Percentiles rank a stretch among this genome's conserved stretches.
phyloP scores from a whole-genome alignment of 2,888 invertebrate genomes.

The Orthosia gracilis region DNA sequence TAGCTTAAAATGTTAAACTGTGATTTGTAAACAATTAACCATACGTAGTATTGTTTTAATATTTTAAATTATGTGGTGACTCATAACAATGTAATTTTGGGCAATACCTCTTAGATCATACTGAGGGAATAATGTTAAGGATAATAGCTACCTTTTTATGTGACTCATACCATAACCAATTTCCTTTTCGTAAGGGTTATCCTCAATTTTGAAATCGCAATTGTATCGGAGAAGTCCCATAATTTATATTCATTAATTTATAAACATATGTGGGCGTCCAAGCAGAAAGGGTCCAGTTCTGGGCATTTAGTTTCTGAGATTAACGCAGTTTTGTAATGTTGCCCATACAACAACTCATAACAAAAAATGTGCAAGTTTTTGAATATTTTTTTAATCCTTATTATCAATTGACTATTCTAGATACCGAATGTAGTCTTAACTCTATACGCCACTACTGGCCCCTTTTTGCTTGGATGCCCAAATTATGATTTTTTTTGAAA shows the following conservation, averaged over 20 bases:
- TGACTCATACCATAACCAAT: background rate
- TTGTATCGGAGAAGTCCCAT: background rate
- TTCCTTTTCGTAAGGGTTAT: background rate
- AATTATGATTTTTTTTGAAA: no score
- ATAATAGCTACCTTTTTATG: background rate
- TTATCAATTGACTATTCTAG: no score
- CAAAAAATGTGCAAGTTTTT: no score
- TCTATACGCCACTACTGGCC: no score
- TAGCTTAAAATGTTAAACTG: background rate
- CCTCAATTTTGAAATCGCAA: background rate
- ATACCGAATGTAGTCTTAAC: no score
- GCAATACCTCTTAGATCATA: background rate
- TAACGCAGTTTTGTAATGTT: no score
- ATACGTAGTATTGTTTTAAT: background rate
- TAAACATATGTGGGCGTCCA: background rate
- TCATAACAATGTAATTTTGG: slow-evolving; percentile 10
- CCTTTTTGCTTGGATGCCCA: no score
- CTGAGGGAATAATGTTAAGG: slow-evolving; percentile 16
- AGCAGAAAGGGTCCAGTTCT: no score
- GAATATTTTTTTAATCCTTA: no score
- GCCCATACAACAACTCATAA: no score
- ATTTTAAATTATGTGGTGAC: slow-evolving; percentile 14
- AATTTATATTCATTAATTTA: background rate
- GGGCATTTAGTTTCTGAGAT: no score
- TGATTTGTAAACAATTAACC: background rate